Percentiles rank a stretch among this genome's conserved stretches.
Evolutionary conservation across 2,888 invertebrate species (phyloP).

Genomic region (Arctia plantaginis): DNA sequence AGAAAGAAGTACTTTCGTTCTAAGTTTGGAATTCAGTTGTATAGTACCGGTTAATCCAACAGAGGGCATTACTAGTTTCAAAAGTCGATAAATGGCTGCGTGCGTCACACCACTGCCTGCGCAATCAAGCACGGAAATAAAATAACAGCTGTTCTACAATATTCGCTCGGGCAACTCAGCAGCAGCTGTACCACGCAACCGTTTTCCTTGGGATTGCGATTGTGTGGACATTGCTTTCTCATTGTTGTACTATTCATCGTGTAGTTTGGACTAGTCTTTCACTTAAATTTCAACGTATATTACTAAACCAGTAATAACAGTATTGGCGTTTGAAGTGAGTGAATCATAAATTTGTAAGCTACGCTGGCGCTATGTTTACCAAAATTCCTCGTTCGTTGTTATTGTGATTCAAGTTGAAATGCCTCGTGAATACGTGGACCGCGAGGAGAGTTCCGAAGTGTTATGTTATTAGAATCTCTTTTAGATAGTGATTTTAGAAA

Average conservation of each 20-base stretch:
- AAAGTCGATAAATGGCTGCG: constrained; percentile 75
- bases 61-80: constrained; percentile 54
- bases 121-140: constrained; percentile 85
- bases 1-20: background rate
- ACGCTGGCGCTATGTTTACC: constrained; percentile 81
- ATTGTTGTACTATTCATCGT: constrained; percentile 75
- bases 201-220: constrained; percentile 82
- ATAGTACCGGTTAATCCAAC: background rate
- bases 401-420: constrained; percentile 82
- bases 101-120: constrained; percentile 82
- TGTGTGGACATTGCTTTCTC: constrained; percentile 80
- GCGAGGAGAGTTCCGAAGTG: constrained; percentile 76
- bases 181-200: constrained; percentile 79
- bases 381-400: constrained; percentile 79
- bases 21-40: background rate
- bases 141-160: constrained; percentile 85
- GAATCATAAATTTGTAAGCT: constrained; percentile 73
- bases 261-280: constrained; percentile 66
- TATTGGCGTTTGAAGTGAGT: constrained; percentile 80
- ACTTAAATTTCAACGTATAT: constrained; percentile 72
- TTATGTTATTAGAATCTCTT: constrained; percentile 81
- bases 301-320: constrained; percentile 62
- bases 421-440: constrained; percentile 82
- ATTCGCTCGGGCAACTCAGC: constrained; percentile 84
- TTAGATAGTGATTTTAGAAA: constrained; percentile 78